phyloP scores from a whole-genome alignment of 2,888 invertebrate species.

The Ecliptopera silaceata region DNA sequence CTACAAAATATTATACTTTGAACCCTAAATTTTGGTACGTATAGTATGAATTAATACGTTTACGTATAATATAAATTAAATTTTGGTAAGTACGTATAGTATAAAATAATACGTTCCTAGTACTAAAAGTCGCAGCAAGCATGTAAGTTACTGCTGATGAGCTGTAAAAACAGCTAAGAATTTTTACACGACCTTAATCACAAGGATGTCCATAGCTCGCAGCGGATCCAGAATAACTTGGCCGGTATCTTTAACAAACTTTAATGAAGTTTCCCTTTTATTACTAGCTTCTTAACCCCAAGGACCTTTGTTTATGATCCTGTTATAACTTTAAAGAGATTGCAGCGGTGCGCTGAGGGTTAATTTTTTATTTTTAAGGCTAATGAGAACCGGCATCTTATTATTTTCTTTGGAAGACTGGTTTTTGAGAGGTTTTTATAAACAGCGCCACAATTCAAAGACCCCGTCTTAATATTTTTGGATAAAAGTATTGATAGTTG shows the following conservation, averaged over 20 bases:
- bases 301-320: conserved; percentile 74
- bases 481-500: no score
- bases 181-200: conserved; percentile 14
- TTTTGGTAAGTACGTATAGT: no score
- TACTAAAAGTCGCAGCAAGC: no score
- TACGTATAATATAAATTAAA: no score
- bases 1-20: no score
- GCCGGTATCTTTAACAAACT: conserved; percentile 67
- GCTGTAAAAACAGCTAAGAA: not conserved
- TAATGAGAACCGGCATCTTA: conserved; percentile 43
- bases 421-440: conserved; percentile 17
- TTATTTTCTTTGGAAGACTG: conserved; percentile 33
- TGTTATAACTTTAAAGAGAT: conserved; percentile 73
- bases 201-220: conserved; percentile 43
- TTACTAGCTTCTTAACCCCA: conserved; percentile 64
- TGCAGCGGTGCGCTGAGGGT: conserved; percentile 49
- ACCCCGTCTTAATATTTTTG: not conserved
- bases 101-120: no score
- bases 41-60: no score
- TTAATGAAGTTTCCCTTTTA: conserved; percentile 78
- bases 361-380: conserved; percentile 47
- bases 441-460: conserved; percentile 8
- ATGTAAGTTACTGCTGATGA: no score
- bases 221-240: conserved; percentile 57
- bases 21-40: no score